A percentile compares a stretch with the other conserved stretches of the same genome.
Conservation (phyloP, 2,888 invertebrate species). For the Synergus gifuensis region DNA sequence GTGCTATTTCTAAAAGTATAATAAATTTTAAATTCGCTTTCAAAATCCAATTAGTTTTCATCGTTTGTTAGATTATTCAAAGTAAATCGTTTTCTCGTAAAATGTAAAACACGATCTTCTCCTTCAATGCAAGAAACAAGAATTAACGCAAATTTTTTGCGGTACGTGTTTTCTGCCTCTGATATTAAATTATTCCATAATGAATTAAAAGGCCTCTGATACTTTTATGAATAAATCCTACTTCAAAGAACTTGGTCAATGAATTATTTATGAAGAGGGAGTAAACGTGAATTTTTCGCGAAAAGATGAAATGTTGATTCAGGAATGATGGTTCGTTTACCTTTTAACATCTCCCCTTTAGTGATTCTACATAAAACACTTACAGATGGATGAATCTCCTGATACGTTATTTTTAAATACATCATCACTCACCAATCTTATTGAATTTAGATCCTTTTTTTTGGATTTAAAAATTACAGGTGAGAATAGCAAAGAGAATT, state of each 20-base stretch:
- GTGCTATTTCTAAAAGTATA: not conserved
- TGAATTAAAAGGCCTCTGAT: slow-evolving; percentile 9
- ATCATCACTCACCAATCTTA: not conserved
- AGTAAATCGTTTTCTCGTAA: not conserved
- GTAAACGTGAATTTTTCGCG: not conserved
- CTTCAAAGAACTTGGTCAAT: slow-evolving; percentile 13
- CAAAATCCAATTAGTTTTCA: slow-evolving; percentile 8
- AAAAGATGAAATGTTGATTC: not conserved
- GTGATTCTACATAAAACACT: not conserved
- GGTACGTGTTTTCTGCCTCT: not conserved
- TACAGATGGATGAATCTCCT: not conserved
- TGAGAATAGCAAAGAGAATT: not conserved
- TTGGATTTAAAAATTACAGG: not conserved
- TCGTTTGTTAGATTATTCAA: slow-evolving; percentile 3
- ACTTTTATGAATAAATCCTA: slow-evolving; percentile 28
- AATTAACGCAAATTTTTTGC: not conserved
- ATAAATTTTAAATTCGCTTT: not conserved
- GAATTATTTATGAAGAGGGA: not conserved
- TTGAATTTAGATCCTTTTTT: not conserved
- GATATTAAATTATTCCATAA: slow-evolving; percentile 27
- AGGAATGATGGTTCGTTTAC: not conserved
- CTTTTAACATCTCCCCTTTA: not conserved
- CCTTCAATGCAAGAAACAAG: not conserved
- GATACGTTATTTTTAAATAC: not conserved
- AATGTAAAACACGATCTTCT: slow-evolving; percentile 17